phyloP scores from a whole-genome alignment of 2,113 vertebrate species.

The Coracopsis vasa region DNA sequence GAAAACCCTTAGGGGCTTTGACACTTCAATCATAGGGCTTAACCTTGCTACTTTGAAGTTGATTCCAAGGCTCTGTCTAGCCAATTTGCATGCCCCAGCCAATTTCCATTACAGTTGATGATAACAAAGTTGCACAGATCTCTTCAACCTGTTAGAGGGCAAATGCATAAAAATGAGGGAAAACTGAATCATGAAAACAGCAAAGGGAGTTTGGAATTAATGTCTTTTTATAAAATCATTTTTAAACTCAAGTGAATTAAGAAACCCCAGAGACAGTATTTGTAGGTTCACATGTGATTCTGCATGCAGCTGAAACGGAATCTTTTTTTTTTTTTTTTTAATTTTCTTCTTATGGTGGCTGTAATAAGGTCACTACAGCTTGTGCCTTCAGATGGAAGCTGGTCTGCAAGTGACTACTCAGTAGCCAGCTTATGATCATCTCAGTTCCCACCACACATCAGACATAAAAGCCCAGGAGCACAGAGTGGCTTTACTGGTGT shows the following conservation, averaged over 20 bases:
- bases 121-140: neutral
- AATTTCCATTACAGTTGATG: neutral
- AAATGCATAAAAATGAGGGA: slow-evolving; percentile 15
- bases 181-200: slow-evolving; percentile 10
- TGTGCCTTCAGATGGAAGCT: neutral
- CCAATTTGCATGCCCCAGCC: neutral
- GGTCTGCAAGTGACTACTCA: neutral
- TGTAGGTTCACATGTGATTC: neutral
- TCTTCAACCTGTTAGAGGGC: neutral
- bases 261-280: neutral
- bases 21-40: neutral
- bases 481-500: neutral
- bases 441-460: neutral
- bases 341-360: neutral
- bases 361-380: neutral
- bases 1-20: neutral
- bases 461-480: neutral
- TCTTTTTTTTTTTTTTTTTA: neutral
- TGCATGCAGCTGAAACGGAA: neutral
- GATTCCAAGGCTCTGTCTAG: neutral
- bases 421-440: neutral
- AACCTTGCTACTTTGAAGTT: slow-evolving; percentile 13
- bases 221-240: neutral
- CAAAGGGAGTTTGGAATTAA: slow-evolving; percentile 6
- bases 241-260: neutral